Evolutionary conservation across 2,888 invertebrate species (phyloP), one percentile per base, ranked within the genome.

Genomic region (Phaedon cochleariae): DNA sequence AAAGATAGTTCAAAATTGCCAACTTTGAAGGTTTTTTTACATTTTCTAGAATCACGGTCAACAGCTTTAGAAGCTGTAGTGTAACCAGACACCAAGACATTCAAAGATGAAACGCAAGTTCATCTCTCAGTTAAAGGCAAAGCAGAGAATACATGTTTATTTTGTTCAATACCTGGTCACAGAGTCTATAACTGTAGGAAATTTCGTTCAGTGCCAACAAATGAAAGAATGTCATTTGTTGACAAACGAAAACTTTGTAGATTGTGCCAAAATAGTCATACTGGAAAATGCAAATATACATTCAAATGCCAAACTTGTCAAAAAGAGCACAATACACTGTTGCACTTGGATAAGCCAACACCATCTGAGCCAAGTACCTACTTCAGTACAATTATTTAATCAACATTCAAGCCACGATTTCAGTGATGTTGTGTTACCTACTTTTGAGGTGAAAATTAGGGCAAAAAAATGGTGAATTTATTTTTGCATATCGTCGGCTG

Each of bases 111-210:
- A 65, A 62, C 54, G 41, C n/a, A 46, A 51, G 29, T 49, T 49
- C 21, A 59, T 29, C 22, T 21, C 9, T 15, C 29, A 49, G 17
- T 20, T 12, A 59, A 59, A 51, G 26, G 26, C 51, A 51, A 7
- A 29, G 17, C n/a, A 15, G 31, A 59, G 15, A n/a, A 7, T 22
- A 59, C 49, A 59, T 49, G 49, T 31, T 20, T 15, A 10, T 59
- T 48, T 31, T 59, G 59, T 31, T 21, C 29, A 29, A 21, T 2
- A 26, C 46, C 46, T 26, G 59, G 59, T 48, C 66, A 66, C 18
- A 62, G 59, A n/a, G 21, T 63, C 17, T 63, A 59, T 62, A 59
- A 53, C 46, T 66, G 66, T 17, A 46, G 15, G 9, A 62, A 62
- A 62, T 62, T 66, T 15, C 21, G 37, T 15, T 20, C 51, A 51